These are phyloP conservation scores for Pseudochromis fuscus DNA, from an alignment of 2,797 vertebrate genomes.

Conservation along the genomic window DNA sequence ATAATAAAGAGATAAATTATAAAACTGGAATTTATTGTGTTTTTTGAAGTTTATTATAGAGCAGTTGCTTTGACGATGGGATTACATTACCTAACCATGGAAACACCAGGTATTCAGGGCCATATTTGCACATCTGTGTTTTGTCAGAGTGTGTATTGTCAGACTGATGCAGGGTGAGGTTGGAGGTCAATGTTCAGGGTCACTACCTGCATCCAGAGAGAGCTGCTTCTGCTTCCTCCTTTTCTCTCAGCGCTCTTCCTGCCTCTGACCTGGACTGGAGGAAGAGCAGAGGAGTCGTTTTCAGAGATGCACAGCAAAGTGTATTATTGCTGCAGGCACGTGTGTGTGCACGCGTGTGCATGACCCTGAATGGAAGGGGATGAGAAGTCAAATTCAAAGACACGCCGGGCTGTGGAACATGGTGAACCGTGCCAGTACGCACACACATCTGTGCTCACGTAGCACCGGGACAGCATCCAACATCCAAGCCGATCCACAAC, in stretches of 20 bases:
- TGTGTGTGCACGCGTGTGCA: conserved; percentile 16
- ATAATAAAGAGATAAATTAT: conserved; percentile 80
- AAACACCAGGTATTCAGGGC: background rate
- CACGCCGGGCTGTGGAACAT: conserved; percentile 42
- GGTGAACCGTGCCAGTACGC: conserved; percentile 32
- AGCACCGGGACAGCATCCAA: conserved; percentile 24
- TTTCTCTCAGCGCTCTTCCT: conserved; percentile 84
- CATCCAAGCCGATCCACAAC: conserved; percentile 23
- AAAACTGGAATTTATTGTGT: conserved; percentile 31
- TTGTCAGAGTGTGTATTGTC: conserved; percentile 71
- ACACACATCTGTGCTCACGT: conserved; percentile 21
- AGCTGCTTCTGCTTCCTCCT: conserved; percentile 84
- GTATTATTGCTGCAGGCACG: conserved; percentile 55
- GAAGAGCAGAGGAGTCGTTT: conserved; percentile 73
- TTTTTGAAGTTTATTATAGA: background rate
- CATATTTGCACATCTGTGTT: conserved; percentile 75
- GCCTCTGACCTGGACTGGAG: conserved; percentile 76
- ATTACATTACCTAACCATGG: background rate
- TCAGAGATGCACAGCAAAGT: conserved; percentile 65
- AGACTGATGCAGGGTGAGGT: conserved; percentile 71
- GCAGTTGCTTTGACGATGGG: background rate
- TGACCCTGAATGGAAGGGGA: conserved; percentile 63
- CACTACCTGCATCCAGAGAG: conserved; percentile 82
- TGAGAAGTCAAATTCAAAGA: conserved; percentile 52
- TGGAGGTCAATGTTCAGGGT: conserved; percentile 80